phyloP scores from a whole-genome alignment of 35 echinoderm and acorn worm species.

The Apostichopus californicus region DNA sequence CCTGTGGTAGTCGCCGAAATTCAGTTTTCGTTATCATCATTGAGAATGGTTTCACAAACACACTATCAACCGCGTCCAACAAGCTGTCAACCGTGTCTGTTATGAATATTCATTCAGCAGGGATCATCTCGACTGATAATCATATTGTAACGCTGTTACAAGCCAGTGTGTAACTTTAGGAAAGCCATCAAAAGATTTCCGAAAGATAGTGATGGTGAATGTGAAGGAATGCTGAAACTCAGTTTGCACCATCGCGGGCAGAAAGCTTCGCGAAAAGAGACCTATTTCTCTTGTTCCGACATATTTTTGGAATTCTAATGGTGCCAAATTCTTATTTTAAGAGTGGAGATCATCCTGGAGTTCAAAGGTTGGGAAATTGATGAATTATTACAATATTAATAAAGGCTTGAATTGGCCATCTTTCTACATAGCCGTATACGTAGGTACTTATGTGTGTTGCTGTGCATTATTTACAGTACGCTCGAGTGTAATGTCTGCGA shows the following conservation, averaged over 20 bases:
- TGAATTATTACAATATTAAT: constrained; percentile 55
- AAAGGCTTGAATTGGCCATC: constrained; percentile 44
- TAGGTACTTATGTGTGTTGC: background rate
- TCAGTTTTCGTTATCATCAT: no score
- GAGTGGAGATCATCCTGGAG: constrained; percentile 46
- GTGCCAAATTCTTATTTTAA: constrained; percentile 30
- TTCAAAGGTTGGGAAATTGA: constrained; percentile 43
- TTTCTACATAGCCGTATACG: background rate
- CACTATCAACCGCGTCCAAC: no score
- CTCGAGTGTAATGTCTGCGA: background rate
- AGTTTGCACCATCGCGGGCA: constrained; percentile 5
- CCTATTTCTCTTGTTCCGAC: constrained; percentile 16
- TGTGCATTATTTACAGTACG: constrained; percentile 8
- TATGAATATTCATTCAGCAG: background rate
- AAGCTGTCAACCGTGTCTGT: no score
- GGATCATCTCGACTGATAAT: background rate
- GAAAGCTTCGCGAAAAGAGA: constrained; percentile 31
- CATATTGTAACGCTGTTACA: background rate
- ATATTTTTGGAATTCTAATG: constrained; percentile 18
- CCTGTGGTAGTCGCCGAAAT: no score
- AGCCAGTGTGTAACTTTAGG: background rate
- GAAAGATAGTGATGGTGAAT: background rate
- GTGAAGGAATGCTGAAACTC: constrained; percentile 33
- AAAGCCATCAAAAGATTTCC: background rate
- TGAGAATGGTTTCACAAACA: no score